phyloP scores from a whole-genome alignment of 1,140 invertebrate genomes.

The Heterodera schachtii region DNA sequence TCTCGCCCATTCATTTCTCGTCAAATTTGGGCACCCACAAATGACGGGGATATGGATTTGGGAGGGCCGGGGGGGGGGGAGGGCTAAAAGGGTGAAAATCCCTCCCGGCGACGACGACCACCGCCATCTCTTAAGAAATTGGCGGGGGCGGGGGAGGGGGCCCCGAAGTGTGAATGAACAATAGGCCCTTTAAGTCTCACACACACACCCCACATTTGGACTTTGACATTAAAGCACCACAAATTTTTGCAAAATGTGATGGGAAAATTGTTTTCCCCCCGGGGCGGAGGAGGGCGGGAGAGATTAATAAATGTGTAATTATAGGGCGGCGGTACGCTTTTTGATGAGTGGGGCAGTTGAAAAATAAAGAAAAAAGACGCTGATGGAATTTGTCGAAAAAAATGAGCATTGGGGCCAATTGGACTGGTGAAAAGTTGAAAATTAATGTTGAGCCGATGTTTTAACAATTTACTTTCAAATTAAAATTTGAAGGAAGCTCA shows the following conservation, averaged over 20 bases:
- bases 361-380: background rate
- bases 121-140: background rate
- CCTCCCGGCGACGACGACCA: background rate
- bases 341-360: background rate
- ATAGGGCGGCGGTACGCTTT: background rate
- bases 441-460: too few species aligned
- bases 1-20: background rate
- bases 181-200: constrained; percentile 1
- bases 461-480: too few species aligned
- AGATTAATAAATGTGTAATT: background rate
- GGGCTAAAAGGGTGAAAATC: background rate
- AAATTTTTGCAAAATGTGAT: constrained; percentile 2
- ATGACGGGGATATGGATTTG: too few species aligned
- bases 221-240: background rate
- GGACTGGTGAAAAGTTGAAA: too few species aligned
- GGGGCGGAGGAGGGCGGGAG: too few species aligned
- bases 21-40: background rate
- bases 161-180: background rate
- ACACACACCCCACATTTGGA: background rate
- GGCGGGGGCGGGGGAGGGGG: too few species aligned
- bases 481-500: too few species aligned
- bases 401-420: too few species aligned
- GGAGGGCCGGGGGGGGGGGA: too few species aligned
- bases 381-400: too few species aligned
- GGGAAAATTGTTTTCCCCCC: background rate